A percentile compares a stretch with the other conserved stretches of the same genome.
Evolutionary conservation across 2,797 vertebrate genomes (phyloP).

Genomic region (Thaleichthys pacificus): DNA sequence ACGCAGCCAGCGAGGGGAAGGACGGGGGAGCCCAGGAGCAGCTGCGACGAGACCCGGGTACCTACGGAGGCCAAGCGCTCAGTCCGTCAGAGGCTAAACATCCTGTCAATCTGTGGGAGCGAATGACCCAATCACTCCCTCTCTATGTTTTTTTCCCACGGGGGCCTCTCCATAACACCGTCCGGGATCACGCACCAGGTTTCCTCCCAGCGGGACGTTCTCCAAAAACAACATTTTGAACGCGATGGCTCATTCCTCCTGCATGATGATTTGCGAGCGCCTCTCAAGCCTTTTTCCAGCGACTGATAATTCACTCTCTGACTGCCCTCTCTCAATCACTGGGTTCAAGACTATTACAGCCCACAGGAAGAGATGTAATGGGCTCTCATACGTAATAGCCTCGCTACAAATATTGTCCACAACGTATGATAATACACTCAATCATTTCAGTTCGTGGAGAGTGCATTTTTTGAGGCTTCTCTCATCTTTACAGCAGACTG

Average conservation of each 20-base stretch:
- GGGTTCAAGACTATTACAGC: conserved; percentile 30
- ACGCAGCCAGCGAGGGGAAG: conserved; percentile 30
- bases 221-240: conserved; percentile 47
- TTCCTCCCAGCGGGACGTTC: conserved; percentile 46
- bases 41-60: conserved; percentile 33
- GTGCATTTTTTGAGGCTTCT: conserved; percentile 8
- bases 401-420: conserved; percentile 26
- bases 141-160: no score
- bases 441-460: not conserved
- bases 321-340: conserved; percentile 18
- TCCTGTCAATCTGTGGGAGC: conserved; percentile 25
- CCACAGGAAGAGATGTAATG: conserved; percentile 14
- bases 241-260: conserved; percentile 20
- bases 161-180: no score
- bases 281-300: conserved; percentile 9
- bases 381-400: conserved; percentile 31
- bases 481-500: conserved; percentile 21
- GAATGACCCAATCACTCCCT: no score
- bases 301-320: not conserved
- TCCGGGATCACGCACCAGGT: not conserved
- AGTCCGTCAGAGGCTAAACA: conserved; percentile 45
- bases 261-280: conserved; percentile 31
- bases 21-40: conserved; percentile 32
- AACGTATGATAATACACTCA: conserved; percentile 23
- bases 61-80: conserved; percentile 18